These are phyloP conservation scores for Forbesichthys papilliferus DNA, from an alignment of 2,113 vertebrate genomes.

Conservation along the genomic window DNA sequence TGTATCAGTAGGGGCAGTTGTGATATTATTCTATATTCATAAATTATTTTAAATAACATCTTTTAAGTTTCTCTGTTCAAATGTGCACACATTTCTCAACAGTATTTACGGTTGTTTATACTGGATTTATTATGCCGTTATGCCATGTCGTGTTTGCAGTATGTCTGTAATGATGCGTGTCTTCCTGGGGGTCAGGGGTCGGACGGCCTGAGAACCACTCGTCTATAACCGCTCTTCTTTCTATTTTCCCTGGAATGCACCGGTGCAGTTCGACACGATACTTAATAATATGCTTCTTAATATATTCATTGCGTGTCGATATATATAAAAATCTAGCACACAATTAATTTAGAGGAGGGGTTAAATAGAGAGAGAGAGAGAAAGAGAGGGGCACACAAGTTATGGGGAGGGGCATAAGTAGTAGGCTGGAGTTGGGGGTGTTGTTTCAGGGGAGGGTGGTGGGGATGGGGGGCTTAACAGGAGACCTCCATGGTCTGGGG, in stretches of 20 bases:
- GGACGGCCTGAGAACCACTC: not conserved
- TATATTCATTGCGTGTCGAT: slow-evolving; percentile 66
- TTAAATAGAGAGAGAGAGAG: slow-evolving; percentile 1
- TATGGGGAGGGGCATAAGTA: slow-evolving; percentile 35
- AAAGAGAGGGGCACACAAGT: slow-evolving; percentile 45
- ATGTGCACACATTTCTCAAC: too few relatives aligned
- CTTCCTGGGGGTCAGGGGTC: too few relatives aligned
- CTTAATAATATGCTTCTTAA: slow-evolving; percentile 68
- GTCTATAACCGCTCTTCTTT: slow-evolving; percentile 43
- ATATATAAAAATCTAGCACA: not conserved
- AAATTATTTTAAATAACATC: too few relatives aligned
- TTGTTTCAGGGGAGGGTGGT: slow-evolving; percentile 9
- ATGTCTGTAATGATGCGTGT: too few relatives aligned
- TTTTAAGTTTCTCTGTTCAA: too few relatives aligned
- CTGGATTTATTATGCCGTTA: too few relatives aligned
- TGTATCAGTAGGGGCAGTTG: too few relatives aligned
- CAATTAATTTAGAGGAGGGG: slow-evolving; percentile 29
- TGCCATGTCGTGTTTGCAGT: too few relatives aligned
- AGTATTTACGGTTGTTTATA: too few relatives aligned
- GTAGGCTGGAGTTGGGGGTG: not conserved
- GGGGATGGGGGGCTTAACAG: slow-evolving; percentile 76
- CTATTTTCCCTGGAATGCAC: slow-evolving; percentile 42
- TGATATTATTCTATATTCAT: too few relatives aligned
- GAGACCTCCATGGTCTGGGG: slow-evolving; percentile 95
- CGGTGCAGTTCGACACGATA: slow-evolving; percentile 55